Evolutionary conservation across 2,113 vertebrate species (phyloP).

Genomic region (Archocentrus centrarchus): DNA sequence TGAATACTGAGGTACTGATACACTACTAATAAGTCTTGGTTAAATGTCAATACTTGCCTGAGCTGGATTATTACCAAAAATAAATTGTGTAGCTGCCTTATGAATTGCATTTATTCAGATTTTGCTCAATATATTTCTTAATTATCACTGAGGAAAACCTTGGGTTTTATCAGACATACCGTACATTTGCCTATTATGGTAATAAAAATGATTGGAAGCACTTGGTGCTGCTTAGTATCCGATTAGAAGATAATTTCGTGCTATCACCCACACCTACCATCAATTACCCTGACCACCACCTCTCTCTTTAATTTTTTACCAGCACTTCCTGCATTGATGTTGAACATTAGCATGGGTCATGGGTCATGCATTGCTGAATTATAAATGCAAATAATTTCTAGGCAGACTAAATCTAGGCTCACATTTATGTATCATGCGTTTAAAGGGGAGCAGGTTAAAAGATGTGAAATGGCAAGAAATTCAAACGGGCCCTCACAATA

Average conservation of each 20-base stretch:
- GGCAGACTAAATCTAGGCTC: slow-evolving; percentile 1
- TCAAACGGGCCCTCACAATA: neutral
- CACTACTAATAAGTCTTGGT: slow-evolving; percentile 2
- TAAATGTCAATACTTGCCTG: slow-evolving; percentile 2
- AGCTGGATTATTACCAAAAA: slow-evolving; percentile 7
- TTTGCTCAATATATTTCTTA: neutral
- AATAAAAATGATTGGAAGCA: slow-evolving; percentile 1
- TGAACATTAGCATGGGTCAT: neutral
- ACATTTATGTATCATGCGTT: neutral
- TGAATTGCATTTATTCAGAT: too few species aligned
- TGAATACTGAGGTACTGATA: neutral
- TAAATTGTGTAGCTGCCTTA: neutral
- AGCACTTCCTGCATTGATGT: neutral
- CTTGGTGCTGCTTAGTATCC: neutral
- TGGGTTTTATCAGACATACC: neutral
- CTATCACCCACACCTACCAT: neutral
- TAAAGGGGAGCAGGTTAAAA: neutral
- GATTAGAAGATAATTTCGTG: slow-evolving; percentile 5
- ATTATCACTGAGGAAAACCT: neutral
- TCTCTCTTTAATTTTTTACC: neutral
- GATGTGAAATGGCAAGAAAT: neutral
- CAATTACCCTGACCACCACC: neutral
- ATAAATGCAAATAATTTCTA: neutral
- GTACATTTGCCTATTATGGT: neutral
- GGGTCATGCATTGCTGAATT: neutral